Percentiles rank a stretch among this genome's conserved stretches.
These are phyloP conservation scores for Taurulus bubalis DNA, from an alignment of 2,113 vertebrate species.

Conservation along the genomic window DNA sequence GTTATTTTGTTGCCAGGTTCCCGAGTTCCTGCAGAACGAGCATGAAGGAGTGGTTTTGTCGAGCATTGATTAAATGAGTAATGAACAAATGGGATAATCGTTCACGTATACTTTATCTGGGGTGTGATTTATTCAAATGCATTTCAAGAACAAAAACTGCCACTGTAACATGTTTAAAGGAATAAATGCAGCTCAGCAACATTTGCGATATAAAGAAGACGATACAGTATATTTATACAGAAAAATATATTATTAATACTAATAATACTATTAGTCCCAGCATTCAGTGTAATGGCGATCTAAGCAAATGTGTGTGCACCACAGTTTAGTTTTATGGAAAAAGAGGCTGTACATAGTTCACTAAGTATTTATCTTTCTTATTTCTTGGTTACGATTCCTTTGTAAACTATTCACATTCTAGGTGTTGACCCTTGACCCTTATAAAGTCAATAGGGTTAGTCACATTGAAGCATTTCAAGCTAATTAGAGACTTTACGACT, in stretches of 20 bases:
- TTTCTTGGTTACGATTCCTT: neutral
- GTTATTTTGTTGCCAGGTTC: neutral
- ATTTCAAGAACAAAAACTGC: neutral
- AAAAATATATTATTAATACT: neutral
- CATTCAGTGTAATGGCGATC: too few species aligned
- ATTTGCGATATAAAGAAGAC: neutral
- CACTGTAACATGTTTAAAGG: neutral
- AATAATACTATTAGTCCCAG: neutral
- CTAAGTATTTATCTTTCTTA: too few species aligned
- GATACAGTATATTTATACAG: neutral
- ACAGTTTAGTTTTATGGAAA: neutral
- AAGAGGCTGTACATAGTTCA: neutral
- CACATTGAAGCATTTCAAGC: too few species aligned
- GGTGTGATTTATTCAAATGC: conserved; percentile 8
- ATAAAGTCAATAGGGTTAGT: too few species aligned
- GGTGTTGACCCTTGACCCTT: neutral
- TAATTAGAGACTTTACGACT: neutral
- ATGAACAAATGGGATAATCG: neutral
- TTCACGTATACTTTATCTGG: neutral
- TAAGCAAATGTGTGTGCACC: neutral
- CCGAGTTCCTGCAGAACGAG: neutral
- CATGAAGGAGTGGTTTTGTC: neutral
- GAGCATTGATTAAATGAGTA: neutral
- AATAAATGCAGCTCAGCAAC: neutral
- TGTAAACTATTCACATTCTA: neutral